Conservation (phyloP, 2,888 invertebrate genomes). For the Beris morrisii region DNA sequence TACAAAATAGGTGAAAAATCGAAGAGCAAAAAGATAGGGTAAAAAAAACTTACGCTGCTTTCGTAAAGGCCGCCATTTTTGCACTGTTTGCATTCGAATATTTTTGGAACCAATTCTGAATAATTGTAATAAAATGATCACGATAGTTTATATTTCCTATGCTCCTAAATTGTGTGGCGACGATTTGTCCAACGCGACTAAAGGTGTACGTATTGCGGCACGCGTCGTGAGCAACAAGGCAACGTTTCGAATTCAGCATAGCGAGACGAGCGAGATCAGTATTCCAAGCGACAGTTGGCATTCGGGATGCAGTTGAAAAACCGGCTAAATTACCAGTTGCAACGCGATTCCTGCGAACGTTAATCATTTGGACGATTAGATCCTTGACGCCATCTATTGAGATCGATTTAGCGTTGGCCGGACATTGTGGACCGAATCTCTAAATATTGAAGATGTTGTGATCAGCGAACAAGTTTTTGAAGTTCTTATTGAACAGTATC, state of each 20-base stretch:
- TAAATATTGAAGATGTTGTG: conserved; percentile 17
- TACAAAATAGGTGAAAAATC: background rate
- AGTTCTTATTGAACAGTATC: no score
- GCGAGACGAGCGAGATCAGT: conserved; percentile 41
- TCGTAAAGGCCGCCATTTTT: conserved; percentile 2
- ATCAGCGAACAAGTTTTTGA: background rate
- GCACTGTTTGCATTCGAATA: conserved; percentile 6
- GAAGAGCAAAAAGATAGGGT: background rate
- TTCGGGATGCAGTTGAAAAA: conserved; percentile 38
- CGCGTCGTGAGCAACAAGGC: conserved; percentile 37
- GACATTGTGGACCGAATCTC: conserved; percentile 29
- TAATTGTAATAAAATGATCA: conserved; percentile 2
- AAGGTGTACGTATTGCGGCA: conserved; percentile 40
- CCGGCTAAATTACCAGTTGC: conserved; percentile 37
- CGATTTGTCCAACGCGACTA: conserved; percentile 9
- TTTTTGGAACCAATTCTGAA: conserved; percentile 12
- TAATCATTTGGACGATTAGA: conserved; percentile 38
- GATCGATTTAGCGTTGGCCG: conserved; percentile 28
- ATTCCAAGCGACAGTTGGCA: conserved; percentile 41
- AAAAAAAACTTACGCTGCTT: background rate
- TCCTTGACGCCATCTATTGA: conserved; percentile 31
- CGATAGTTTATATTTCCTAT: conserved; percentile 40
- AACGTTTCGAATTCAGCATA: conserved; percentile 39
- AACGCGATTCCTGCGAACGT: conserved; percentile 38
- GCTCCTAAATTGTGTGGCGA: conserved; percentile 20